A percentile compares a stretch with the other conserved stretches of the same genome.
Conservation (phyloP, 2,888 invertebrate genomes). For the Cistogaster globosa region DNA sequence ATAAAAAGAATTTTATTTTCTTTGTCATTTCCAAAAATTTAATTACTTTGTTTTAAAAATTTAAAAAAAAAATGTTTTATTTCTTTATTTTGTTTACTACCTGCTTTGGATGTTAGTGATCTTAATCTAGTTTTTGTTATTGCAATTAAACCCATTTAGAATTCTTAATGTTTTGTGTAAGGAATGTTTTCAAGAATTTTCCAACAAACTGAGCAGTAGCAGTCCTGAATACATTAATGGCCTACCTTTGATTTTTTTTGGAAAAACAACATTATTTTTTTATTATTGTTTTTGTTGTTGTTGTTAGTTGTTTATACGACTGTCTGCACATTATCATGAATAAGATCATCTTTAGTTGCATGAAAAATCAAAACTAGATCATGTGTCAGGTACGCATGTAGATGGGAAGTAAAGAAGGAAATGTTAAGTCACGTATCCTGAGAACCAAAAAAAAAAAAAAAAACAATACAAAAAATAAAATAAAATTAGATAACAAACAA, state of each 20-base stretch:
- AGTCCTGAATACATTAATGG: slow-evolving; percentile 7
- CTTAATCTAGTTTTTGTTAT: slow-evolving; percentile 1
- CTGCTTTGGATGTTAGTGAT: slow-evolving; percentile 39
- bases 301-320: background rate
- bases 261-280: background rate
- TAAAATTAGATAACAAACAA: too few species aligned
- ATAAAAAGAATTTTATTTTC: background rate
- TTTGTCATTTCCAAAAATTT: slow-evolving; percentile 12
- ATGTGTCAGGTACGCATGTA: background rate
- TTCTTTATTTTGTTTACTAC: slow-evolving; percentile 2
- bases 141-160: slow-evolving; percentile 18
- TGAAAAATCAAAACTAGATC: slow-evolving; percentile 7
- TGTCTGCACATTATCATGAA: slow-evolving; percentile 14
- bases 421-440: slow-evolving; percentile 34
- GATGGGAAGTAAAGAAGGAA: background rate
- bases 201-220: slow-evolving; percentile 1
- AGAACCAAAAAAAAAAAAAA: background rate
- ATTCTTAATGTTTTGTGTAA: slow-evolving; percentile 30
- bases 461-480: too few species aligned
- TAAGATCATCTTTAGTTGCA: slow-evolving; percentile 6
- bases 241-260: too few species aligned
- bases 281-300: background rate
- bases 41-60: background rate
- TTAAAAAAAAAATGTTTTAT: background rate
- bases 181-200: slow-evolving; percentile 1